Conservation (phyloP, 2,113 vertebrate species). For the Oreocharis arfaki region DNA sequence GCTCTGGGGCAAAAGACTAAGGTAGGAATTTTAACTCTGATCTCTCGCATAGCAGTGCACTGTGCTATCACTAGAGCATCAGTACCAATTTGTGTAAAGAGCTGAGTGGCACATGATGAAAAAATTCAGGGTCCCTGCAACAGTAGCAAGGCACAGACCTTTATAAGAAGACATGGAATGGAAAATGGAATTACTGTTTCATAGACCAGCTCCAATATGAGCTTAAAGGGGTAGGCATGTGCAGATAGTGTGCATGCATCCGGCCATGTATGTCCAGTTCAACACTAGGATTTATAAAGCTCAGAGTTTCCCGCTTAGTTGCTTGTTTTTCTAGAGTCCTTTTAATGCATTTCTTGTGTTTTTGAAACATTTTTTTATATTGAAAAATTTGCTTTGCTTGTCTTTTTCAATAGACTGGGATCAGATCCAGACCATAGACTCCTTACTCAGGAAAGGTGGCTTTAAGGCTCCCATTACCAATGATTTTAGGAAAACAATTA, state of each 20-base stretch:
- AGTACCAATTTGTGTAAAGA: slow-evolving; percentile 9
- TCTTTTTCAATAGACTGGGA: slow-evolving; percentile 78
- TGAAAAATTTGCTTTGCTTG: background rate
- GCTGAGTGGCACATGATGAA: background rate
- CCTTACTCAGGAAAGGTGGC: slow-evolving; percentile 85
- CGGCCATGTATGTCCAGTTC: background rate
- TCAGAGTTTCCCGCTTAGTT: background rate
- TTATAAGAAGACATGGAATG: background rate
- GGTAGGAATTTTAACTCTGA: slow-evolving; percentile 39
- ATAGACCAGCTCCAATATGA: background rate
- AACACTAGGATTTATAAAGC: background rate
- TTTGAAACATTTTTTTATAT: background rate
- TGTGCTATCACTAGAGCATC: background rate
- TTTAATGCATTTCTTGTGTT: background rate
- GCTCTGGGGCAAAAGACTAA: slow-evolving; percentile 56
- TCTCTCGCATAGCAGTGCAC: slow-evolving; percentile 31
- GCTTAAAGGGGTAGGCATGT: background rate
- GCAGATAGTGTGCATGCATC: background rate
- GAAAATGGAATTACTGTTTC: background rate
- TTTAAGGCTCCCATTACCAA: slow-evolving; percentile 85
- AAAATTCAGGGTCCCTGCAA: background rate
- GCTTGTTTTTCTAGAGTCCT: background rate
- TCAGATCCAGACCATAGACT: slow-evolving; percentile 87
- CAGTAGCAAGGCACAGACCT: background rate
- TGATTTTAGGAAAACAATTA: slow-evolving; percentile 86